Evolutionary conservation across 2,113 vertebrate genomes (phyloP).

Genomic region (Macquaria australasica): DNA sequence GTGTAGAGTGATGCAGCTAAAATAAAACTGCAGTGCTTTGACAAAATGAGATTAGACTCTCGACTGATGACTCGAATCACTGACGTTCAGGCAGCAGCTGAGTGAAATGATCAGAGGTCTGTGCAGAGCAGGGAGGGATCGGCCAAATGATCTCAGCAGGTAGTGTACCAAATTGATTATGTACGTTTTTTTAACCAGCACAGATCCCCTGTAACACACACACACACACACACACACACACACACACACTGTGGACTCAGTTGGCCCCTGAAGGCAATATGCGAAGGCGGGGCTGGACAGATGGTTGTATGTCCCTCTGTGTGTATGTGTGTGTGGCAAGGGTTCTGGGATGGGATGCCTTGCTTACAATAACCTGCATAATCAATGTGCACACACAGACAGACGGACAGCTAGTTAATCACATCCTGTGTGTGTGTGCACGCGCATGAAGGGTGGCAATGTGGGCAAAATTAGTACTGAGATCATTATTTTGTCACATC

Average conservation of each 20-base stretch:
- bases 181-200: conserved; percentile 29
- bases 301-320: conserved; percentile 42
- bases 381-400: conserved; percentile 50
- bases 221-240: conserved; percentile 31
- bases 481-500: neutral
- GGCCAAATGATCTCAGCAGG: conserved; percentile 26
- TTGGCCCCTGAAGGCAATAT: conserved; percentile 34
- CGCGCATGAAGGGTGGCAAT: neutral
- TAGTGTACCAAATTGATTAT: conserved; percentile 38
- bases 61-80: neutral
- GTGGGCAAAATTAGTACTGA: too few relatives aligned
- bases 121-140: neutral
- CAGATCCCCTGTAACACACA: neutral
- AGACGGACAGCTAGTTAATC: conserved; percentile 16
- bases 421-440: conserved; percentile 7
- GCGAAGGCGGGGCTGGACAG: conserved; percentile 55
- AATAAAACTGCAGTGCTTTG: neutral
- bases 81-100: neutral
- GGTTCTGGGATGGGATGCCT: conserved; percentile 8
- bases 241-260: conserved; percentile 20
- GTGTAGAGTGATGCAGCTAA: neutral
- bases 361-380: conserved; percentile 63
- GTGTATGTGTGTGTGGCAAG: neutral
- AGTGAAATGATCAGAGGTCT: neutral
- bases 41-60: neutral